phyloP scores from a whole-genome alignment of 2,797 vertebrate genomes.

The Amniataba percoides region DNA sequence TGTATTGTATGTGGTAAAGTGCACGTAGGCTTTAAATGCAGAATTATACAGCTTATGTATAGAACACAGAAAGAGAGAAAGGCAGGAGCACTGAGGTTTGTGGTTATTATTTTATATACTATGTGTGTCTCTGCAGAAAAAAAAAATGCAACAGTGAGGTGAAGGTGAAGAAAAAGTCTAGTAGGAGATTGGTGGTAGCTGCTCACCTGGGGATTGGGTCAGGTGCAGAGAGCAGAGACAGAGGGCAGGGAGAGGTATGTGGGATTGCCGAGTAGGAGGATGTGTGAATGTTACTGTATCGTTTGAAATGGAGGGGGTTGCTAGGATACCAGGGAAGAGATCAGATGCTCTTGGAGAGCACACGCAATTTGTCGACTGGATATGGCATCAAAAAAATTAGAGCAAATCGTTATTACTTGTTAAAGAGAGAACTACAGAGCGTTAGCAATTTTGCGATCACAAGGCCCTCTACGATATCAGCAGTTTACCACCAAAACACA shows the following conservation, averaged over 20 bases:
- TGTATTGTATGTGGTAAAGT: slow-evolving; percentile 20
- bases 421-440: slow-evolving; percentile 51
- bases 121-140: slow-evolving; percentile 25
- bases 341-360: slow-evolving; percentile 66
- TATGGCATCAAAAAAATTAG: slow-evolving; percentile 64
- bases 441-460: slow-evolving; percentile 42
- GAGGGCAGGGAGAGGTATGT: slow-evolving; percentile 52
- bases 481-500: slow-evolving; percentile 33
- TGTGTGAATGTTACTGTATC: slow-evolving; percentile 70
- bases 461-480: slow-evolving; percentile 38
- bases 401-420: slow-evolving; percentile 65
- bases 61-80: neutral
- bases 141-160: slow-evolving; percentile 41
- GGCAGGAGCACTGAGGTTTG: slow-evolving; percentile 5
- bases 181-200: slow-evolving; percentile 55
- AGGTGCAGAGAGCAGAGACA: slow-evolving; percentile 70
- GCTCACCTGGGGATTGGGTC: slow-evolving; percentile 77
- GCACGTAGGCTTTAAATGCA: slow-evolving; percentile 19
- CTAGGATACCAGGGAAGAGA: slow-evolving; percentile 82
- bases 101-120: slow-evolving; percentile 44
- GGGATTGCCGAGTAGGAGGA: slow-evolving; percentile 70
- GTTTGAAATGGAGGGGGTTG: slow-evolving; percentile 81
- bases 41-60: slow-evolving; percentile 4
- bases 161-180: slow-evolving; percentile 60
- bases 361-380: slow-evolving; percentile 58